Conservation (phyloP, 1,140 invertebrate species). For the Pogonomyrmex californicus region DNA sequence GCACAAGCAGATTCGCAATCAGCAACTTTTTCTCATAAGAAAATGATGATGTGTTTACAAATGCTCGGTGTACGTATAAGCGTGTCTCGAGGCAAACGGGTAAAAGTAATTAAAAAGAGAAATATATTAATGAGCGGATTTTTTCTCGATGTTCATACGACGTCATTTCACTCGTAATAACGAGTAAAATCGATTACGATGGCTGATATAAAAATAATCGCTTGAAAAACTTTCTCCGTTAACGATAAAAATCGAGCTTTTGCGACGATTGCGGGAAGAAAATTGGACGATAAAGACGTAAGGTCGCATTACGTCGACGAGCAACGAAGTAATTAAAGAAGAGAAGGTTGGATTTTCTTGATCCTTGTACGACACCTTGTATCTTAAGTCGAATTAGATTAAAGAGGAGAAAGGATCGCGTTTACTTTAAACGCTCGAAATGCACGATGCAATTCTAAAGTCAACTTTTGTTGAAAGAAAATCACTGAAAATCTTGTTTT, state of each 20-base stretch:
- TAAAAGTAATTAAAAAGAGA: conserved; percentile 5
- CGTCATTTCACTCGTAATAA: neutral
- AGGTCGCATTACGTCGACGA: neutral
- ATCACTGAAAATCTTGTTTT: neutral
- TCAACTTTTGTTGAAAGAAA: neutral
- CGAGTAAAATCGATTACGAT: neutral
- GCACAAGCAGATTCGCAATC: neutral
- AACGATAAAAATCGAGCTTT: conserved; percentile 3
- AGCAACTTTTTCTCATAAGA: conserved; percentile 15
- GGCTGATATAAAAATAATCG: neutral
- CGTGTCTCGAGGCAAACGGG: neutral
- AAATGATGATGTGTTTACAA: conserved; percentile 3
- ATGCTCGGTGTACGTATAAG: neutral
- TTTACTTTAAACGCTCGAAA: conserved; percentile 3
- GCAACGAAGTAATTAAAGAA: conserved; percentile 45
- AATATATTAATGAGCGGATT: neutral
- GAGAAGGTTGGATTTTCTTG: neutral
- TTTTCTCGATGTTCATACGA: neutral
- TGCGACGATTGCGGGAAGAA: neutral
- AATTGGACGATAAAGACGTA: conserved; percentile 32
- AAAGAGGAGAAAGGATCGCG: neutral
- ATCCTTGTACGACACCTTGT: neutral
- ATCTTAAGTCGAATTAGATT: conserved; percentile 21
- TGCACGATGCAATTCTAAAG: neutral
- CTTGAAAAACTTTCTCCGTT: neutral